Percentiles rank a stretch among this genome's conserved stretches.
These are phyloP conservation scores for Chymomyza amoena DNA, from an alignment of 2,888 invertebrate species.

Conservation along the genomic window DNA sequence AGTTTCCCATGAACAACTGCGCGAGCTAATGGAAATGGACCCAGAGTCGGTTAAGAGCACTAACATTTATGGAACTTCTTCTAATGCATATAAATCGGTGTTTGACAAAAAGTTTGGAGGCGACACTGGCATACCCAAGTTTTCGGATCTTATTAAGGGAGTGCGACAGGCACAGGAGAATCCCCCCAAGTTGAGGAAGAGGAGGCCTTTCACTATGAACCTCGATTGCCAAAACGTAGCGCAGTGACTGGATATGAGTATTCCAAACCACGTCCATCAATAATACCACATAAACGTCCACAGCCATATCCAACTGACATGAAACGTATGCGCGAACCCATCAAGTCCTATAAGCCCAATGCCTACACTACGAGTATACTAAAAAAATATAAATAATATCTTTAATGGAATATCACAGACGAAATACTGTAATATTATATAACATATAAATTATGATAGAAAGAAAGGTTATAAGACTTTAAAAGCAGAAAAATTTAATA, in stretches of 20 bases:
- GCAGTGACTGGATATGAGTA: slow-evolving; percentile 61
- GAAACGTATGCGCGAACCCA: slow-evolving; percentile 74
- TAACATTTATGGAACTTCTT: slow-evolving; percentile 59
- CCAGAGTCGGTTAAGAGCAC: slow-evolving; percentile 65
- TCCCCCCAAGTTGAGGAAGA: slow-evolving; percentile 66
- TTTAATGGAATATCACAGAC: neutral
- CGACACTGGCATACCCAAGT: slow-evolving; percentile 58
- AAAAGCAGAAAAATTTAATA: slow-evolving; percentile 7
- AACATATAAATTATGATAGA: neutral
- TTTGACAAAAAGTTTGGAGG: slow-evolving; percentile 63
- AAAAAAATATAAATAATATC: slow-evolving; percentile 68
- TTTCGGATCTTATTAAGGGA: slow-evolving; percentile 64
- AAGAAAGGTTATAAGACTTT: neutral
- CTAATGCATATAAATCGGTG: slow-evolving; percentile 66
- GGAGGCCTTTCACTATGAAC: slow-evolving; percentile 59
- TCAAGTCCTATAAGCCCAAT: slow-evolving; percentile 72
- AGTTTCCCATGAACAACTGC: slow-evolving; percentile 68
- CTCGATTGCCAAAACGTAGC: slow-evolving; percentile 56
- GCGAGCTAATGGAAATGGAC: slow-evolving; percentile 69
- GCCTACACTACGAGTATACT: slow-evolving; percentile 67
- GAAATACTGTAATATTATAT: neutral
- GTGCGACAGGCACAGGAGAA: slow-evolving; percentile 50
- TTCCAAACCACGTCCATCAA: slow-evolving; percentile 65
- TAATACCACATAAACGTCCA: slow-evolving; percentile 72
- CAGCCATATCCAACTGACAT: slow-evolving; percentile 71